Conservation (phyloP, 1,140 invertebrate genomes). For the Galleria mellonella region DNA sequence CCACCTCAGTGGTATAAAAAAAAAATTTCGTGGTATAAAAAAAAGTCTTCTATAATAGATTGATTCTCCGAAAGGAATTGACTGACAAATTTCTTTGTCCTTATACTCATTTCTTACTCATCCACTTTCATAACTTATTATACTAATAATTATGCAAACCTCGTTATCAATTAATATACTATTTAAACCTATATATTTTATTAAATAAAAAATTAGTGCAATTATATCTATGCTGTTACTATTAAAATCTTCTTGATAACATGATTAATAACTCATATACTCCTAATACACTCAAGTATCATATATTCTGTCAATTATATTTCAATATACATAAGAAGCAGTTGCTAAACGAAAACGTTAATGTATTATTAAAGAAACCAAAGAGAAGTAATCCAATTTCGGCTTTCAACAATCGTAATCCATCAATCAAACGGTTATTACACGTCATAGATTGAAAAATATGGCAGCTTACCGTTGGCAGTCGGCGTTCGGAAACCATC, state of each 20-base stretch:
- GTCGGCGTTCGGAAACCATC: conserved; percentile 9
- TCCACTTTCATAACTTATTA: too few relatives aligned
- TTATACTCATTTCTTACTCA: too few relatives aligned
- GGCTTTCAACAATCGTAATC: conserved; percentile 39
- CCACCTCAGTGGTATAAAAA: too few relatives aligned
- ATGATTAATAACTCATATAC: conserved; percentile 1
- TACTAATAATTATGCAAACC: too few relatives aligned
- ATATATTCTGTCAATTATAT: conserved; percentile 4
- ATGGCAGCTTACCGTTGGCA: conserved; percentile 32
- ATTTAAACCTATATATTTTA: too few relatives aligned
- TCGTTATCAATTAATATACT: too few relatives aligned
- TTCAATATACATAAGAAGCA: conserved; percentile 5
- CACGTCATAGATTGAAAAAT: conserved; percentile 41
- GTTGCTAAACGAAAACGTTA: neutral
- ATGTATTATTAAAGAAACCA: conserved; percentile 8
- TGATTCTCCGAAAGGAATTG: too few relatives aligned
- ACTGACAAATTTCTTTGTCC: too few relatives aligned
- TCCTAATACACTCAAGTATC: neutral
- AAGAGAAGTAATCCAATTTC: conserved; percentile 33
- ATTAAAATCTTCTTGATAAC: neutral
- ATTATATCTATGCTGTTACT: neutral
- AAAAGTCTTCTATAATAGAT: too few relatives aligned
- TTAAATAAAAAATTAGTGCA: too few relatives aligned
- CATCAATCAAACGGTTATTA: conserved; percentile 50
- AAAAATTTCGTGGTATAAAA: too few relatives aligned